Evolutionary conservation across 2,113 vertebrate genomes (phyloP).

Genomic region (Calcarius ornatus): DNA sequence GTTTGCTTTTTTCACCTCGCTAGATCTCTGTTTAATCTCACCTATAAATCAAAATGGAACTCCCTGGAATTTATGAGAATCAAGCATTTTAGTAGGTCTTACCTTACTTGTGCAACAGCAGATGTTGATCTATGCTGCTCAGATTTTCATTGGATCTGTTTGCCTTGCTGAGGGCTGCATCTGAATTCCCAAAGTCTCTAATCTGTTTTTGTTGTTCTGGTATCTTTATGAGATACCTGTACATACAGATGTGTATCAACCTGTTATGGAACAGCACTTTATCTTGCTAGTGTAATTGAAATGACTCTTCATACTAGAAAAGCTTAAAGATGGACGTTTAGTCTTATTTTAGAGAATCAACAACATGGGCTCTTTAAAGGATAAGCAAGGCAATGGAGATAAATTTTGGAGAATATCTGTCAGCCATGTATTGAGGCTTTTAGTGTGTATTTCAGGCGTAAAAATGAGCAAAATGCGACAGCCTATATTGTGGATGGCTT

Average conservation of each 20-base stretch:
- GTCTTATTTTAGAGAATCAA: background rate
- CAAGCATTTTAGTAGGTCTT: background rate
- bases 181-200: background rate
- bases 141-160: background rate
- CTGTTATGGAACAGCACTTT: background rate
- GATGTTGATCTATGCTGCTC: background rate
- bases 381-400: background rate
- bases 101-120: background rate
- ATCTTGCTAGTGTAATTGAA: background rate
- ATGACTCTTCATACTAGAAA: background rate
- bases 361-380: background rate
- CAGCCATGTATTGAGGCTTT: accelerated
- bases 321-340: background rate
- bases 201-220: background rate
- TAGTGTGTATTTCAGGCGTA: background rate
- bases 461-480: background rate
- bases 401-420: background rate
- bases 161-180: background rate
- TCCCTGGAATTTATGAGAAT: background rate
- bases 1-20: background rate
- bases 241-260: background rate
- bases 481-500: background rate
- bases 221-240: background rate
- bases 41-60: background rate
- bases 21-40: constrained; percentile 1